Evolutionary conservation across 2,797 vertebrate genomes (phyloP), one percentile per base, ranked within the genome.

Genomic region (Poecilia velifera): DNA sequence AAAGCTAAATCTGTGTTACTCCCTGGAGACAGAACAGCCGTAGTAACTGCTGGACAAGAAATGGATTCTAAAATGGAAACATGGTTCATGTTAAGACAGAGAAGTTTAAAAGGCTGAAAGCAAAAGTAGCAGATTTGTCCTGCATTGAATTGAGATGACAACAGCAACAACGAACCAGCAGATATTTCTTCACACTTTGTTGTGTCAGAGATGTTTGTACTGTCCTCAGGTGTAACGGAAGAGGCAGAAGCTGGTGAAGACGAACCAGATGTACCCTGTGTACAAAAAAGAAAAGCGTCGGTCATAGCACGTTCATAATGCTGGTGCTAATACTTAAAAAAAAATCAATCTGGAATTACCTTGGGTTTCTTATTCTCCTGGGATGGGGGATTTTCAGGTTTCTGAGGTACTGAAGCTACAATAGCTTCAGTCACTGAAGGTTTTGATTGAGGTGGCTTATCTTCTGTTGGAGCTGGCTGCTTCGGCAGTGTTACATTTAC

Each of bases 91-190:
- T 68, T 76, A 77, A 53, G 13, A 39, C 43, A 6, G 9, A 36
- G n/a, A 25, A 68, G 20, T 22, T 68, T 41, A 6, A 25, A 51
- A 73, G 8, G 25, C 6, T 41, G 22, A 36, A 74, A 41, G 6
- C 34, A 41, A 41, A 71, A 45, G 14, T 45, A 28, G 12, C 12
- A 46, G 36, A 39, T 25, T 73, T 73, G 41, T 25, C 6, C 12
- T 28, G 31, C 20, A n/a, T 51, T 51, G 72, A 62, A 34, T 57
- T 68, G 45, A 12, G 20, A 75, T 3, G 28, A 75, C 12, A 78
- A 46, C 7, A 47, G 72, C 73, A 39, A 25, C 31, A 76, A n/a
- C 75, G 74, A 83, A 96, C 96, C 95, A 89, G 88, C 28, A 72
- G 90, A 78, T 49, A 91, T 90, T 74, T 88, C 84, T 70, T 88